Conservation (phyloP, 2,888 invertebrate genomes). For the Thecocarcelia acutangulata region DNA sequence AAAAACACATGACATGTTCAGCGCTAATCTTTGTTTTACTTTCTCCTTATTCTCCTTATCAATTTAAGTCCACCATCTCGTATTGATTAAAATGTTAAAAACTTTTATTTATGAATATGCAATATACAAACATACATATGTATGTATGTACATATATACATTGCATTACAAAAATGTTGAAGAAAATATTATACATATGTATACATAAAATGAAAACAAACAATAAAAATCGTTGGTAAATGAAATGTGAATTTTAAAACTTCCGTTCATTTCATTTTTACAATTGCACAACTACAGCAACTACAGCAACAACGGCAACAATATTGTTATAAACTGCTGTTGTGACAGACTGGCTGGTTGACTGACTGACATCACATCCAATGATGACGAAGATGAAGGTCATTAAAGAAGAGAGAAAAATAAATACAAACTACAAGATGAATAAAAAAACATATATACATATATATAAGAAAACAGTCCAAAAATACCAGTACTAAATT, state of each 20-base stretch:
- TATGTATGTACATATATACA: not conserved
- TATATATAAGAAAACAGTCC: not conserved
- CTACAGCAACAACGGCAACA: not conserved
- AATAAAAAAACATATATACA: slow-evolving; percentile 7
- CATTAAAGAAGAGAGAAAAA: slow-evolving; percentile 21
- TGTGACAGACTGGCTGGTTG: not conserved
- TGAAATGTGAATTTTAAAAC: slow-evolving; percentile 35
- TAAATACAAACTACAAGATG: not conserved
- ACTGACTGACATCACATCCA: slow-evolving; percentile 44
- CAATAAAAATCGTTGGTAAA: slow-evolving; percentile 27
- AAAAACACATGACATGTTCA: slow-evolving; percentile 6
- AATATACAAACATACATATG: not conserved
- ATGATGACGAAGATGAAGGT: slow-evolving; percentile 54
- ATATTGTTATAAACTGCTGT: slow-evolving; percentile 32
- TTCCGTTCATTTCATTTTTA: slow-evolving; percentile 28
- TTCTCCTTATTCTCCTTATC: slow-evolving; percentile 1
- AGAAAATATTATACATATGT: not conserved
- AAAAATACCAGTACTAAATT: not conserved
- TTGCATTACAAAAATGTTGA: no score
- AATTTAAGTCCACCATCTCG: not conserved
- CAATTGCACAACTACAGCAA: not conserved
- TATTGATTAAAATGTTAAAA: slow-evolving; percentile 24
- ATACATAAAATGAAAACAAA: not conserved
- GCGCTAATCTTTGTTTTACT: not conserved
- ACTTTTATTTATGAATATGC: slow-evolving; percentile 1